These are phyloP conservation scores for Flexamia atlantica DNA, from an alignment of 2,888 invertebrate species.

Conservation along the genomic window DNA sequence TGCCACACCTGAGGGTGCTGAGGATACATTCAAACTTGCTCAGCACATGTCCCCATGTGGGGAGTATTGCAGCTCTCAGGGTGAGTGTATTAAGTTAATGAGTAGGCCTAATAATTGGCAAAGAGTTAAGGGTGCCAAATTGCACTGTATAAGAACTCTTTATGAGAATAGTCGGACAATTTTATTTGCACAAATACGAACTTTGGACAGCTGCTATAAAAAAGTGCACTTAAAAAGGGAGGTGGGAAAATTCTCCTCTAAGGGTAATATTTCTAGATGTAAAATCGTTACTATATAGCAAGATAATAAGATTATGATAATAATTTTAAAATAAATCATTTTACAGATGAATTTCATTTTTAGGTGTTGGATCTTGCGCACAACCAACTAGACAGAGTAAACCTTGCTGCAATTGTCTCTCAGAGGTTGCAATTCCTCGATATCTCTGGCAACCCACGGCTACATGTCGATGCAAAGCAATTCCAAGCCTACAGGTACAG, in stretches of 20 bases:
- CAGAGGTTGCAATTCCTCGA: slow-evolving; percentile 91
- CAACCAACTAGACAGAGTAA: slow-evolving; percentile 89
- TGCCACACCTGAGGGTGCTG: slow-evolving; percentile 85
- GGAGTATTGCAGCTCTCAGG: slow-evolving; percentile 85
- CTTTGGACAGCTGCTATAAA: no score
- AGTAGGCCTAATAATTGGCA: no score
- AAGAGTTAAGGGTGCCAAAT: no score
- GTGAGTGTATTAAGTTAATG: no score
- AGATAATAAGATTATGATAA: no score
- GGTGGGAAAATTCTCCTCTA: no score
- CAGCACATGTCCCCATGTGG: slow-evolving; percentile 85
- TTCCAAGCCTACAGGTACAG: slow-evolving; percentile 84
- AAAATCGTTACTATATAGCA: no score
- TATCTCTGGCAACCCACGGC: slow-evolving; percentile 88
- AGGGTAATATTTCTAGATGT: no score
- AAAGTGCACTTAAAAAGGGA: no score
- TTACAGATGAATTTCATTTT: slow-evolving; percentile 1
- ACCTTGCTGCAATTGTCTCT: slow-evolving; percentile 86
- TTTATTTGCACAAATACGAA: no score
- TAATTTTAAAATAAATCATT: neutral
- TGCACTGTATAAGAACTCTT: no score
- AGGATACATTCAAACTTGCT: slow-evolving; percentile 90
- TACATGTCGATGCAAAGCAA: slow-evolving; percentile 90
- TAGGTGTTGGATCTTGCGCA: slow-evolving; percentile 89
- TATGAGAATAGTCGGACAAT: no score